phyloP scores from a whole-genome alignment of 1,140 invertebrate genomes.

The Rhagoletis pomonella region DNA sequence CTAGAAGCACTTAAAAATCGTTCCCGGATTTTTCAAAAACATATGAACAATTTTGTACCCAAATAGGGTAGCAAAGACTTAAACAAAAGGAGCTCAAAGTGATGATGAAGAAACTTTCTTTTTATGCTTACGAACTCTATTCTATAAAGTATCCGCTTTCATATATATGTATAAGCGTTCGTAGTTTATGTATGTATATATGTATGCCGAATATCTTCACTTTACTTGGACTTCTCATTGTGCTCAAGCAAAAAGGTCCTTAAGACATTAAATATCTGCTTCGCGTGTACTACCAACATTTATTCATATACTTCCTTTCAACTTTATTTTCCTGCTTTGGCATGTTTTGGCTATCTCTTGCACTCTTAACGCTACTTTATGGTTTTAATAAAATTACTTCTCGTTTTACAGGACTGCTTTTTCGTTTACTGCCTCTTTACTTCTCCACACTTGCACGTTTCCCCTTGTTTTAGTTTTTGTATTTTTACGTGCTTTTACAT shows the following conservation, averaged over 20 bases:
- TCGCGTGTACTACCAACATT: neutral
- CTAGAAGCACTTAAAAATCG: too few relatives aligned
- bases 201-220: too few relatives aligned
- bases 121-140: too few relatives aligned
- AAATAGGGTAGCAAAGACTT: too few relatives aligned
- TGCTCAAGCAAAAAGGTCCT: neutral
- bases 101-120: too few relatives aligned
- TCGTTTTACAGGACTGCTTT: neutral
- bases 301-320: neutral
- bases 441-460: neutral
- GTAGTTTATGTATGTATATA: too few relatives aligned
- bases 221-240: neutral
- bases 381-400: slow-evolving; percentile 41
- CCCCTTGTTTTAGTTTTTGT: neutral
- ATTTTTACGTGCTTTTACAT: neutral
- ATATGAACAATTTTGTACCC: too few relatives aligned
- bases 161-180: too few relatives aligned
- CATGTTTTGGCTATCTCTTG: slow-evolving; percentile 12
- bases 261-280: neutral
- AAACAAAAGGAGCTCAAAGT: too few relatives aligned
- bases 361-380: slow-evolving; percentile 32
- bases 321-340: neutral
- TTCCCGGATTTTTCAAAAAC: too few relatives aligned
- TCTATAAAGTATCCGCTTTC: too few relatives aligned
- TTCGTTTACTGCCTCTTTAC: neutral